phyloP scores from a whole-genome alignment of 2,113 vertebrate species.

The Sprattus sprattus region DNA sequence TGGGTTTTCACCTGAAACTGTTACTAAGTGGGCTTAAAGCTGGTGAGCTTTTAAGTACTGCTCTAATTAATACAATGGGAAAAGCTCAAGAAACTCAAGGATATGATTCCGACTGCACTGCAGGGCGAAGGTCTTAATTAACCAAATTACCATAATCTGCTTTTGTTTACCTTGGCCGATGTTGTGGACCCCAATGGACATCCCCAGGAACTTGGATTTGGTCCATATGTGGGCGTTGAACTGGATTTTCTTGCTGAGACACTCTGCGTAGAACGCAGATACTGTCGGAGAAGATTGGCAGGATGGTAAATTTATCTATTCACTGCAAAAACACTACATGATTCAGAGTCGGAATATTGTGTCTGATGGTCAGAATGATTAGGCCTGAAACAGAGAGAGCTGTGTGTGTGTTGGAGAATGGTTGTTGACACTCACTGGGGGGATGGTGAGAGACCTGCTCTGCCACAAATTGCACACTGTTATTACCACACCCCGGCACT shows the following conservation, averaged over 20 bases:
- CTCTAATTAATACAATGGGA: background rate
- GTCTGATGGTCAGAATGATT: too few relatives aligned
- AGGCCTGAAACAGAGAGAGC: too few relatives aligned
- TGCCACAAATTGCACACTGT: slow-evolving; percentile 91
- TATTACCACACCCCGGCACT: slow-evolving; percentile 84
- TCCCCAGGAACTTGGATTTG: slow-evolving; percentile 97
- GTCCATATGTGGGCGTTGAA: slow-evolving; percentile 99
- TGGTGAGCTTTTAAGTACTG: background rate
- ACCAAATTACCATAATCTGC: background rate
- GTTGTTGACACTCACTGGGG: slow-evolving; percentile 82
- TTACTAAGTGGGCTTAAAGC: background rate
- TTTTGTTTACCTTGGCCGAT: slow-evolving; percentile 89
- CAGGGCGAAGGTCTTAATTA: background rate
- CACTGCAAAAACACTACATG: background rate
- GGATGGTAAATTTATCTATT: slow-evolving; percentile 1
- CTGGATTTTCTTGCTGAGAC: slow-evolving; percentile 93
- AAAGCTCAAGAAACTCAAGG: background rate
- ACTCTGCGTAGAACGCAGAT: slow-evolving; percentile 99
- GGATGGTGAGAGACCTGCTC: slow-evolving; percentile 99
- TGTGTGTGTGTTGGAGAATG: background rate
- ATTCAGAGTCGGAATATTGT: background rate
- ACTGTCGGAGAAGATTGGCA: slow-evolving; percentile 67
- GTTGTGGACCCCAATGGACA: slow-evolving; percentile 99
- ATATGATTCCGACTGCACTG: background rate
- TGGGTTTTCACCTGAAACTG: background rate